Conservation (phyloP, 1,140 invertebrate genomes). For the Bombus picipes region DNA sequence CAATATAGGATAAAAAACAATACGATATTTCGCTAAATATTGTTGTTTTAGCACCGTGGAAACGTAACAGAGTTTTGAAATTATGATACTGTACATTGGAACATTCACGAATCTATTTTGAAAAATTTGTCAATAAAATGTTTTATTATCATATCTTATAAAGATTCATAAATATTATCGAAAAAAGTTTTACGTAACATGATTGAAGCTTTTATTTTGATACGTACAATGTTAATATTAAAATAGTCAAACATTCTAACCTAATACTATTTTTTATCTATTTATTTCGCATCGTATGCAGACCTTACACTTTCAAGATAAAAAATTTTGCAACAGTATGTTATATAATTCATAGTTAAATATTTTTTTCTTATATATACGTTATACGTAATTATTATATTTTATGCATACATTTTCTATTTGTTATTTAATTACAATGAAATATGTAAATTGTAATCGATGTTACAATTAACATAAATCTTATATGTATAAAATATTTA, state of each 20-base stretch:
- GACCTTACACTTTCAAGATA: neutral
- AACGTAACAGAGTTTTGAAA: slow-evolving; percentile 42
- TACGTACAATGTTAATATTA: neutral
- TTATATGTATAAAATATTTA: neutral
- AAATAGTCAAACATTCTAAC: slow-evolving; percentile 21
- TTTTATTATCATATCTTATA: neutral
- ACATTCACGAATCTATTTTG: slow-evolving; percentile 13
- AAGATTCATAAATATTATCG: neutral
- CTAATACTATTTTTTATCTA: slow-evolving; percentile 3
- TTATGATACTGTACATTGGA: slow-evolving; percentile 32
- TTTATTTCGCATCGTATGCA: neutral
- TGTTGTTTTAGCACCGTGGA: slow-evolving; percentile 26
- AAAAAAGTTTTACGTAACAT: slow-evolving; percentile 8
- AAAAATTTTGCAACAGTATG: neutral
- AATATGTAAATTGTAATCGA: neutral
- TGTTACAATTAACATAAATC: neutral
- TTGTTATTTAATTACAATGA: neutral
- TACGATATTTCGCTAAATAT: neutral
- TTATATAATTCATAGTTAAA: neutral
- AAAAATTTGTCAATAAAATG: neutral
- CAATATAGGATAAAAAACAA: neutral
- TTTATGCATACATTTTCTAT: neutral
- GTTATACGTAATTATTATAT: neutral
- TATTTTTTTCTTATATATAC: neutral
- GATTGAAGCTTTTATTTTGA: neutral